These are phyloP conservation scores for Lymantria monacha DNA, from an alignment of 2,888 invertebrate genomes.

Conservation along the genomic window DNA sequence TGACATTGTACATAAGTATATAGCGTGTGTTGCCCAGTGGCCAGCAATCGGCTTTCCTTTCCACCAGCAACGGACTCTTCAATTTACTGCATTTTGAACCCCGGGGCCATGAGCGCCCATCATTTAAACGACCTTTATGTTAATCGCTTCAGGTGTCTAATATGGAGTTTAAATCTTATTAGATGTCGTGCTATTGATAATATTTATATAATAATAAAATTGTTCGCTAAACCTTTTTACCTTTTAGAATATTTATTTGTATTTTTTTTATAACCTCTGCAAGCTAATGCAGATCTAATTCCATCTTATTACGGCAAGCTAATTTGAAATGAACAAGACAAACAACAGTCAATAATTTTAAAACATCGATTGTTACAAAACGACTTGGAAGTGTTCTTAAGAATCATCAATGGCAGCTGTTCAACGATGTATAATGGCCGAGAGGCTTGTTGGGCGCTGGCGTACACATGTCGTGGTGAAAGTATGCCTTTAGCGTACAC, in stretches of 20 bases:
- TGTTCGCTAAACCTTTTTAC: too few species aligned
- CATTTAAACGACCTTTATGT: slow-evolving; percentile 47
- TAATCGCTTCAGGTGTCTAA: slow-evolving; percentile 39
- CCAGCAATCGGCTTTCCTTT: slow-evolving; percentile 33
- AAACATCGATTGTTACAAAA: slow-evolving; percentile 29
- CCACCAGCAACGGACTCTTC: slow-evolving; percentile 20
- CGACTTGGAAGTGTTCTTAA: slow-evolving; percentile 28
- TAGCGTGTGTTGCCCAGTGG: slow-evolving; percentile 27
- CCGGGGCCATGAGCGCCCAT: slow-evolving; percentile 36
- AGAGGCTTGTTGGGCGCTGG: slow-evolving; percentile 31
- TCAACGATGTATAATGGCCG: slow-evolving; percentile 40
- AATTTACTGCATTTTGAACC: slow-evolving; percentile 22
- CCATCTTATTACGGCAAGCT: too few species aligned
- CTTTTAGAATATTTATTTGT: too few species aligned
- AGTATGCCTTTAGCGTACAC: slow-evolving; percentile 36
- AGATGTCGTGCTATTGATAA: slow-evolving; percentile 6
- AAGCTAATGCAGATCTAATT: too few species aligned
- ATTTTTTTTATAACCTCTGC: too few species aligned
- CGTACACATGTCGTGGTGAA: slow-evolving; percentile 44
- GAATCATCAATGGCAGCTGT: slow-evolving; percentile 42
- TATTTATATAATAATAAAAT: too few species aligned
- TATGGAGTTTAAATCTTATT: slow-evolving; percentile 6
- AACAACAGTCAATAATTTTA: slow-evolving; percentile 25
- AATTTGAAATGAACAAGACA: not conserved
- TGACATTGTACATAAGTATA: slow-evolving; percentile 14